Base-by-base conservation (phyloP, 2,113 vertebrate species). In the Odontesthes bonariensis region DNA sequence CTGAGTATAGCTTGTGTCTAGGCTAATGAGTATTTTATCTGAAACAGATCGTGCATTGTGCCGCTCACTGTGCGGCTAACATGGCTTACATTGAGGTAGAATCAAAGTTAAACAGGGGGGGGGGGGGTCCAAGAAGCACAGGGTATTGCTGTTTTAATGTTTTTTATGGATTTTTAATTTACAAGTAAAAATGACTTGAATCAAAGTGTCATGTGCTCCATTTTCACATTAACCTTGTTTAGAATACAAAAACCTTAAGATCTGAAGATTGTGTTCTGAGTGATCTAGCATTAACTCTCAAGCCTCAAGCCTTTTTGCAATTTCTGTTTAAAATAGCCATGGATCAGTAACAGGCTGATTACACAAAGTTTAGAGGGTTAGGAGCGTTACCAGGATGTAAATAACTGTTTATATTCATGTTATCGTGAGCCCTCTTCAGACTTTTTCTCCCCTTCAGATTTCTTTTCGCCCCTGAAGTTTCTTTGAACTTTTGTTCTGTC, bases 1-100 rank as follows among this genome's bases (percentile, higher is more conserved):
- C 82, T 69, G 79, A 60, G 66, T 19, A 8, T n/a, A 52, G 61
- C 57, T 12, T 1, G 4, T 55, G 70, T 63, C 16, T 3, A 14
- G 49, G 67, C 75, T 60, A 79, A 77, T 47, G 33, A 57, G 51
- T 38, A 67, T 47, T 69, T 89, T 35, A 79, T 73, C 71, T 79
- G 51, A 84, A 69, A 60, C 35, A 31, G 54, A 77, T 70, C 79
- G 49, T 0, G 47, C 73, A 10, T 19, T 53, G 27, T 27, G 65
- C 23, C 13, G 0, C 32, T 76, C 52, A 44, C 12, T 14, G 11
- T 5, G 16, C 16, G 6, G 7, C 20, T 23, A 17, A 54, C 4
- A 7, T 5, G 12, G 13, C 5, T 7, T 13, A 46, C 42, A 31
- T 63, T 19, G 4, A 0, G 0, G 16, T 12, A 7, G 27, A 65